These are phyloP conservation scores for Apodemus agrarius DNA, from an alignment of 2,797 vertebrate genomes.

Conservation along the genomic window DNA sequence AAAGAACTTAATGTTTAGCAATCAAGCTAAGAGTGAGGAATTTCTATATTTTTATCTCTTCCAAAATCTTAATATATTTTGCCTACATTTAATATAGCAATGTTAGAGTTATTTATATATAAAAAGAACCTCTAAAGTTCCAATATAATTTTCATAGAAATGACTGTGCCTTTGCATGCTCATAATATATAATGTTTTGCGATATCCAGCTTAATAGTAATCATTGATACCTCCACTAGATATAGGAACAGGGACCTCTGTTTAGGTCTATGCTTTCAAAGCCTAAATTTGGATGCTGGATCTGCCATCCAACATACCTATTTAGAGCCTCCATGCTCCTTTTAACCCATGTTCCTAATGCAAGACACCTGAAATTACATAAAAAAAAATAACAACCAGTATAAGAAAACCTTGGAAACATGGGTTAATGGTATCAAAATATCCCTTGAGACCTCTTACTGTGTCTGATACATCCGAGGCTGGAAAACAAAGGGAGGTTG, in stretches of 20 bases:
- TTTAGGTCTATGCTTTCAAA: neutral
- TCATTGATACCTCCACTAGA: neutral
- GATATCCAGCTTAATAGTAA: slow-evolving; percentile 9
- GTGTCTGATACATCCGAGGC: neutral
- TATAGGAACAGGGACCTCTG: neutral
- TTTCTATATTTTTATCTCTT: slow-evolving; percentile 55
- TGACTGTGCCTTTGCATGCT: neutral
- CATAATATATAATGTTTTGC: neutral
- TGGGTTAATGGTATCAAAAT: neutral
- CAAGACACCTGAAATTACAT: neutral
- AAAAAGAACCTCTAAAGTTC: neutral
- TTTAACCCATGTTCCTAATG: neutral
- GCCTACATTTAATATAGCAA: neutral
- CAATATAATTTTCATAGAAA: slow-evolving; percentile 43
- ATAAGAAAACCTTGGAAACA: neutral
- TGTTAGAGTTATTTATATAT: neutral
- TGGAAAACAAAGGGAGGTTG: neutral
- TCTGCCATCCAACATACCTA: neutral
- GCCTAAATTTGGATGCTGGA: neutral
- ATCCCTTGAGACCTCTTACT: neutral
- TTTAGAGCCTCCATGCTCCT: neutral
- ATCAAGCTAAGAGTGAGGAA: slow-evolving; percentile 13
- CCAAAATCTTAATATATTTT: slow-evolving; percentile 37
- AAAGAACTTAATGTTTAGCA: slow-evolving; percentile 45
- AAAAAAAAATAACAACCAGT: neutral